phyloP scores from a whole-genome alignment of 1,140 invertebrate genomes.

The Heliconius congener region DNA sequence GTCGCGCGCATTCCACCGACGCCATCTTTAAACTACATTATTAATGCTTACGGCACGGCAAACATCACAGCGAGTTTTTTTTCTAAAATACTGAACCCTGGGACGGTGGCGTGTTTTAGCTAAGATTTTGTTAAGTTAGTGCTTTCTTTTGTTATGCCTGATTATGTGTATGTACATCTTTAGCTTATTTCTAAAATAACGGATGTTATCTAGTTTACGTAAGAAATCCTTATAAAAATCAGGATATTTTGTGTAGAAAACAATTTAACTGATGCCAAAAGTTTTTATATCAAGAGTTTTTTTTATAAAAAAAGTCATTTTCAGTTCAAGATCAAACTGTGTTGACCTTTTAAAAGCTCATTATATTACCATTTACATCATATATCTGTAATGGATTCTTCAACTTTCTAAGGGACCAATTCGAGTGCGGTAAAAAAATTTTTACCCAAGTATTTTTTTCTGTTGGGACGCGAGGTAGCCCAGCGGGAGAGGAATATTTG shows the following conservation, averaged over 20 bases:
- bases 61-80: slow-evolving; percentile 47
- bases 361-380: slow-evolving; percentile 1
- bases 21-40: slow-evolving; percentile 78
- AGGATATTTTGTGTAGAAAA: too few relatives aligned
- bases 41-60: slow-evolving; percentile 68
- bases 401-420: slow-evolving; percentile 7
- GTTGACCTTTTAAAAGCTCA: neutral
- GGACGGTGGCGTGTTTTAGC: neutral
- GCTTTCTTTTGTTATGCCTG: neutral
- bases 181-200: too few relatives aligned
- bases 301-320: neutral
- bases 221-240: too few relatives aligned
- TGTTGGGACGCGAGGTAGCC: slow-evolving; percentile 44
- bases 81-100: neutral
- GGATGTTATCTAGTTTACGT: too few relatives aligned
- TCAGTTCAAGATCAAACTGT: neutral
- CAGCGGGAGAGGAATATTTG: slow-evolving; percentile 59
- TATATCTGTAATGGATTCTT: slow-evolving; percentile 1
- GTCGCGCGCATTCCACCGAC: slow-evolving; percentile 62
- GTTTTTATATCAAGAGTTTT: too few relatives aligned
- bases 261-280: too few relatives aligned
- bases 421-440: slow-evolving; percentile 30
- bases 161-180: neutral
- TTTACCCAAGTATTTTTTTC: slow-evolving; percentile 41
- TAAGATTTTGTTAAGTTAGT: neutral